Base-by-base conservation (phyloP, 1,140 invertebrate genomes). In the Trichogramma pretiosum region DNA sequence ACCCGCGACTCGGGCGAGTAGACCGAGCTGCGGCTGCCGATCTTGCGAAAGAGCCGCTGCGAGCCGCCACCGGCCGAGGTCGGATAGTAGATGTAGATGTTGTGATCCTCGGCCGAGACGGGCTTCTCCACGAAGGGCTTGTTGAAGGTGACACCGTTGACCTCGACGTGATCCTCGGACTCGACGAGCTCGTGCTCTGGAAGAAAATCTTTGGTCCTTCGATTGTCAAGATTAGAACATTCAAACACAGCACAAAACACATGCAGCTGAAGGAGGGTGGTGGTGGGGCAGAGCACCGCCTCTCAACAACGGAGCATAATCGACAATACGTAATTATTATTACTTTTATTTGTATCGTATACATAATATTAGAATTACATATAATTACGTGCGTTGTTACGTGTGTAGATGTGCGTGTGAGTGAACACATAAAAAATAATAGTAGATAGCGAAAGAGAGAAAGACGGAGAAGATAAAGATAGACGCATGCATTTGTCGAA, bases 101-200 rank as follows among this genome's bases (percentile, higher is more conserved):
- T 99, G 69, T 99, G 97, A 74, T 99, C 95, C 74, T 99, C 97
- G 1, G 97, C 97, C 17, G 91, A 96, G 32, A 95, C 83, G 1
- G 94, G 94, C 67, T 98, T 98, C 69, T 99, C 97, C 1, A 99
- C 97, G 76, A 99, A 99, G 0, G 97, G 97, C 67, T 98, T 99
- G 64, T 97, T 96, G 62, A 99, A 99, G 3, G 89, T 83, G 18
- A 93, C 82, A 4, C 94, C 94, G 68, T 98, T 95, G 5, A 99
- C 91, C 74, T 99, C 96, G 9, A 99, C 95, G 59, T 97, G 92
- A 74, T 99, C 97, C 65, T 99, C 96, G 3, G 87, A 91, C 68
- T 99, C 96, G 14, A 95, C 84, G 22, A 99, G 72, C 62, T 93
- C 85, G 65, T 93, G 87, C 74, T 93, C 89, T 89, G 62, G 53